A percentile compares a stretch with the other conserved stretches of the same genome.
These are phyloP conservation scores for Thaleichthys pacificus DNA, from an alignment of 2,797 vertebrate species.

Conservation along the genomic window DNA sequence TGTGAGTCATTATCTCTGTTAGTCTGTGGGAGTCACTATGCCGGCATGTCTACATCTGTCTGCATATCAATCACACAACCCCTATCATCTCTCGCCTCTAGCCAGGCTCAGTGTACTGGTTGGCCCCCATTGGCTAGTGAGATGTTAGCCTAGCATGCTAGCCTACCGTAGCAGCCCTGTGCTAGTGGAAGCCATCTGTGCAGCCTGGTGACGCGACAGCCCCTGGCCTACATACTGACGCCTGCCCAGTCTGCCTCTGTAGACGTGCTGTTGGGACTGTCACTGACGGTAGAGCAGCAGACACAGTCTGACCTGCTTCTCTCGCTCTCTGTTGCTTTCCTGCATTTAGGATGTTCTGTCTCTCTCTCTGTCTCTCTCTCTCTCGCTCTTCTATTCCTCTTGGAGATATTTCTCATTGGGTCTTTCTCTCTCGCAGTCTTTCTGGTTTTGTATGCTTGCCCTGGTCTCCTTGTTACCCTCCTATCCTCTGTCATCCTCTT, in stretches of 20 bases:
- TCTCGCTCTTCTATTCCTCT: neutral
- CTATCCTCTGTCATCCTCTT: neutral
- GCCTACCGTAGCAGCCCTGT: slow-evolving; percentile 17
- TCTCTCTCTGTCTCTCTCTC: neutral
- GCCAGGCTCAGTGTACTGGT: neutral
- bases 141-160: slow-evolving; percentile 5
- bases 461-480: neutral
- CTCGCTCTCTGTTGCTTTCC: neutral
- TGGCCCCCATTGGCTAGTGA: neutral
- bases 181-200: slow-evolving; percentile 38
- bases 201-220: slow-evolving; percentile 24
- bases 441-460: neutral
- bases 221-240: slow-evolving; percentile 42
- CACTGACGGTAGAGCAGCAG: neutral
- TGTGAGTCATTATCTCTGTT: neutral
- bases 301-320: slow-evolving; percentile 14
- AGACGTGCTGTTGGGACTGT: neutral
- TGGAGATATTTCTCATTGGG: neutral
- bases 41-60: neutral
- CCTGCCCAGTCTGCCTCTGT: neutral
- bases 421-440: neutral
- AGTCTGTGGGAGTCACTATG: neutral
- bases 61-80: neutral
- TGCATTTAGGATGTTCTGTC: neutral
- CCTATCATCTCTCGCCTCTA: neutral